Conservation (phyloP, 2,113 vertebrate species). For the Gasterosteus aculeatus region DNA sequence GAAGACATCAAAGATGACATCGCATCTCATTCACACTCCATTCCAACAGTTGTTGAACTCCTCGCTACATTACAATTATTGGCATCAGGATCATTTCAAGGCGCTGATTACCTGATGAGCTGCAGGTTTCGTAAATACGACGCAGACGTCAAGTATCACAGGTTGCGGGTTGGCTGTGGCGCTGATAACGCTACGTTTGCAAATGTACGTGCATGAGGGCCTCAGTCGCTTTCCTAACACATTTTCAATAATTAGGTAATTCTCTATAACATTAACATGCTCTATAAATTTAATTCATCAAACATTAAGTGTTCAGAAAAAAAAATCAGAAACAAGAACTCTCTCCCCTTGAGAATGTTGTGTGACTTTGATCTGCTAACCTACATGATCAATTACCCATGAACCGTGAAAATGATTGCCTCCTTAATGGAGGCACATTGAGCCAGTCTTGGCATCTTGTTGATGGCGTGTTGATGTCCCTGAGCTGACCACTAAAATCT, state of each 20-base stretch:
- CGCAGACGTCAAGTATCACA: too few species aligned
- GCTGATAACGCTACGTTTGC: too few species aligned
- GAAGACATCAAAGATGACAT: too few species aligned
- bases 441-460: conserved; percentile 52
- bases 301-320: conserved; percentile 5
- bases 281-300: conserved; percentile 46
- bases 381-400: conserved; percentile 62
- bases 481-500: conserved; percentile 61
- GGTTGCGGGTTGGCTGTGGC: too few species aligned
- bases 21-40: too few species aligned
- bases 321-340: conserved; percentile 12
- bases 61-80: too few species aligned
- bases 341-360: conserved; percentile 55
- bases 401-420: conserved; percentile 70
- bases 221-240: conserved; percentile 1
- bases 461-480: conserved; percentile 53
- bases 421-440: conserved; percentile 63
- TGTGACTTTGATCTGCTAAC: conserved; percentile 65
- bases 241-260: conserved; percentile 45
- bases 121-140: too few species aligned
- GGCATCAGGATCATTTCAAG: too few species aligned
- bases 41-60: too few species aligned
- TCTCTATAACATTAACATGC: conserved; percentile 24
- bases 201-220: too few species aligned
- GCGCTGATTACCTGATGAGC: too few species aligned